Evolutionary conservation across 2,797 vertebrate species (phyloP).

Genomic region (Danio choprae): DNA sequence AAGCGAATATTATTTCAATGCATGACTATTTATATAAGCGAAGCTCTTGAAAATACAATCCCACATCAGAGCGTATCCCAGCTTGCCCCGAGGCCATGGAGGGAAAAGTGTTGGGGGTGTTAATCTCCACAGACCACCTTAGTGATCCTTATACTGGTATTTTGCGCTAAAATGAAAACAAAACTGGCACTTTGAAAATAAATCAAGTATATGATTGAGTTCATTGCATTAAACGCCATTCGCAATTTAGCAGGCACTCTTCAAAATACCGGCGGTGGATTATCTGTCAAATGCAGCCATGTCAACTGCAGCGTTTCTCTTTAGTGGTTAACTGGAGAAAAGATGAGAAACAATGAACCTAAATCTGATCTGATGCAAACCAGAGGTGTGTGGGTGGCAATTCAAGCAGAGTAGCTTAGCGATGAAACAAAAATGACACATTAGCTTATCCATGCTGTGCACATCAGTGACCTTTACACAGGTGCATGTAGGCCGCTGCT

Average conservation of each 20-base stretch:
- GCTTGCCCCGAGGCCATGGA: conserved; percentile 62
- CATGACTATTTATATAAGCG: conserved; percentile 65
- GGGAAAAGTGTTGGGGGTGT: conserved; percentile 54
- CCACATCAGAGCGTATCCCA: conserved; percentile 62
- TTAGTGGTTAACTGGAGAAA: conserved; percentile 33
- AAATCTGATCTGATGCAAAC: conserved; percentile 49
- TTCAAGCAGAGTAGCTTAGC: conserved; percentile 7
- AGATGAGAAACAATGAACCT: conserved; percentile 39
- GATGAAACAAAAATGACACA: conserved; percentile 38
- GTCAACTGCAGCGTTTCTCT: conserved; percentile 61
- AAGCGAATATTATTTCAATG: conserved; percentile 61
- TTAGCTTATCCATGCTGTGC: conserved; percentile 31
- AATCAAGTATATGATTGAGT: conserved; percentile 65
- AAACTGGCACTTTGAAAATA: conserved; percentile 69
- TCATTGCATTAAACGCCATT: conserved; percentile 56
- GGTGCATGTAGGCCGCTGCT: not conserved
- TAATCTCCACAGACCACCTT: conserved; percentile 77
- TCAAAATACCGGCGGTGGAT: conserved; percentile 63
- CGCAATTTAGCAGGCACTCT: conserved; percentile 46
- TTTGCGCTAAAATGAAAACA: conserved; percentile 63
- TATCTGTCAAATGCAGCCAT: conserved; percentile 65
- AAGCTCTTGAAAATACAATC: conserved; percentile 63
- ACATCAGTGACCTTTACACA: conserved; percentile 14
- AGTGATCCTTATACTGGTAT: conserved; percentile 67
- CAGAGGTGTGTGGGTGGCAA: conserved; percentile 53